phyloP scores from a whole-genome alignment of 1,140 invertebrate genomes.

The Acromyrmex heyeri region DNA sequence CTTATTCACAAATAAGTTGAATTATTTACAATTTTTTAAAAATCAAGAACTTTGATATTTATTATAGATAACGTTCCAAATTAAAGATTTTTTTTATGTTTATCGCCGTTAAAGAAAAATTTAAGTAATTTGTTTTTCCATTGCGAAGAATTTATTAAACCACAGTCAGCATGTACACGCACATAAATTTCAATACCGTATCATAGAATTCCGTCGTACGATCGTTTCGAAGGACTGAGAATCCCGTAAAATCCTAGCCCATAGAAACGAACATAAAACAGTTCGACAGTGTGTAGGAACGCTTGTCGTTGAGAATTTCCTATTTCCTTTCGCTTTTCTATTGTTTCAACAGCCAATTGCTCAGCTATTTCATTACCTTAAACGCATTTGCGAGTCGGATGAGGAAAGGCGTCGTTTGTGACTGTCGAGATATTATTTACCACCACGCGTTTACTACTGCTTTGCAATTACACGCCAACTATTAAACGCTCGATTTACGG shows the following conservation, averaged over 20 bases:
- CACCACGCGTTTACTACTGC: constrained; percentile 21
- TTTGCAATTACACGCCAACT: constrained; percentile 36
- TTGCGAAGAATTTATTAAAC: background rate
- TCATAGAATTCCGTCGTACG: constrained; percentile 57
- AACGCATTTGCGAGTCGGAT: constrained; percentile 26
- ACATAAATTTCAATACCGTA: constrained; percentile 41
- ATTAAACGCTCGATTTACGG: constrained; percentile 44
- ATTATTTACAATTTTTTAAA: background rate
- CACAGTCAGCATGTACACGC: background rate
- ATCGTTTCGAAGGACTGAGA: constrained; percentile 57
- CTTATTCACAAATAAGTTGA: background rate
- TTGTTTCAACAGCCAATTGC: constrained; percentile 62
- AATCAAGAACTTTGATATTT: background rate
- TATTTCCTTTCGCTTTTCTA: constrained; percentile 63
- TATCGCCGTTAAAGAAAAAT: background rate
- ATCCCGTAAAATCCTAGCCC: constrained; percentile 64
- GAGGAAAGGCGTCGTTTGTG: constrained; percentile 39
- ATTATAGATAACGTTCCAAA: background rate
- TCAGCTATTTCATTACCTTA: constrained; percentile 47
- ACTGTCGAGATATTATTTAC: constrained; percentile 23
- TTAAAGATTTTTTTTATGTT: background rate
- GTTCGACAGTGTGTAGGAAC: constrained; percentile 57
- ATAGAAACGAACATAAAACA: constrained; percentile 69
- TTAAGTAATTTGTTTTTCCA: background rate
- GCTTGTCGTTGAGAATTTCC: constrained; percentile 69